phyloP scores from a whole-genome alignment of 2,797 vertebrate genomes.

The Chelmon rostratus region DNA sequence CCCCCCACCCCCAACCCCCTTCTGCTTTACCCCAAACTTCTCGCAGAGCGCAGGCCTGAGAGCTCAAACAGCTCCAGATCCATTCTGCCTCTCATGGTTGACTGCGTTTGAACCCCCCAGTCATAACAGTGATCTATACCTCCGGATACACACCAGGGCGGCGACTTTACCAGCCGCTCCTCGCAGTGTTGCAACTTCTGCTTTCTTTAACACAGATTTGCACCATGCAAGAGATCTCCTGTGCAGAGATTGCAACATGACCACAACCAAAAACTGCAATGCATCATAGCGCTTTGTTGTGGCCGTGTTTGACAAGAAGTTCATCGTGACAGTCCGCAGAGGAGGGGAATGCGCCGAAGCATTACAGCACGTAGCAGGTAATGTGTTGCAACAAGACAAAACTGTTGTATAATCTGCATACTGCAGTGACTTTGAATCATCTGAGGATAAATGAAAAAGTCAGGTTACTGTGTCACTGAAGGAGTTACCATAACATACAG shows the following conservation, averaged over 20 bases:
- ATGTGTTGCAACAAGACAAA: conserved; percentile 9
- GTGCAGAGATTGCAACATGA: conserved; percentile 23
- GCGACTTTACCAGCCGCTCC: conserved; percentile 29
- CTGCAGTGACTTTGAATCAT: conserved; percentile 17
- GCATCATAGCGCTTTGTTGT: conserved; percentile 19
- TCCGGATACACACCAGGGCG: conserved; percentile 56
- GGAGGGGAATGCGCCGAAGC: background rate
- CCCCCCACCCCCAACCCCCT: background rate
- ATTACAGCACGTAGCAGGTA: background rate
- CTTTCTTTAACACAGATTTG: conserved; percentile 43
- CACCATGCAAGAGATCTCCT: conserved; percentile 25
- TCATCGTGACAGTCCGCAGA: conserved; percentile 16
- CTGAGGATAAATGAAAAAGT: conserved; percentile 42
- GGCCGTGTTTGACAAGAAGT: conserved; percentile 14
- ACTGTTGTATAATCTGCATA: conserved; percentile 3
- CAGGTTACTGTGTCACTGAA: conserved; percentile 65
- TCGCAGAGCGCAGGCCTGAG: conserved; percentile 41
- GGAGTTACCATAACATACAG: conserved; percentile 60
- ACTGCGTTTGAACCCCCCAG: conserved; percentile 66
- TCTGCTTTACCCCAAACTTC: conserved; percentile 48
- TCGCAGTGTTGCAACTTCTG: conserved; percentile 36
- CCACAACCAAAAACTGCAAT: conserved; percentile 14
- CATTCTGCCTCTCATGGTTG: conserved; percentile 62
- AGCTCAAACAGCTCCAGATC: conserved; percentile 58
- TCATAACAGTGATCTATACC: conserved; percentile 72